Conservation (phyloP, 2,113 vertebrate species). For the Cisticola juncidis region DNA sequence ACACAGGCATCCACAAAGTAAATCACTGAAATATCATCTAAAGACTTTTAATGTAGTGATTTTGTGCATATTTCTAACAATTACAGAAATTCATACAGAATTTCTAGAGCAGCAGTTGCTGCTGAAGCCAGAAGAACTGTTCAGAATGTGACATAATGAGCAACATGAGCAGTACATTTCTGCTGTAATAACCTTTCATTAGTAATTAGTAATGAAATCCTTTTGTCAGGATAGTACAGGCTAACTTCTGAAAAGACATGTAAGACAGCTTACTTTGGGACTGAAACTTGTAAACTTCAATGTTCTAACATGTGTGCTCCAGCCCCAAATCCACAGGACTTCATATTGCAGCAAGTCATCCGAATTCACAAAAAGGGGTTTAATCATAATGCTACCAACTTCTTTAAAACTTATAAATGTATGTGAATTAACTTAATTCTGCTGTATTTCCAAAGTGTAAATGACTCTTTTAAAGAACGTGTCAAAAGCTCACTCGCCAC, state of each 20-base stretch:
- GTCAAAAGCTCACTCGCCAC: background rate
- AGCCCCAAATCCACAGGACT: background rate
- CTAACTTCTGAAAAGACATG: background rate
- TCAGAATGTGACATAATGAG: background rate
- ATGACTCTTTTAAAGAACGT: background rate
- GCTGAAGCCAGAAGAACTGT: background rate
- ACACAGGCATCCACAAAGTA: background rate
- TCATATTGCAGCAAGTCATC: background rate
- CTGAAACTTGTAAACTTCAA: background rate
- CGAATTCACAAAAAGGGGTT: background rate
- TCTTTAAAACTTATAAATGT: background rate
- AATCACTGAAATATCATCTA: background rate
- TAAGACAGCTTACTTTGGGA: background rate
- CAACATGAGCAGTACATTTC: background rate
- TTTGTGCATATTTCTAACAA: background rate
- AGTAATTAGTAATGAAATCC: background rate
- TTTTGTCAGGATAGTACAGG: background rate
- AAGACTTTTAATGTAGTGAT: background rate
- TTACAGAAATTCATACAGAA: background rate
- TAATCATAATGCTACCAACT: background rate
- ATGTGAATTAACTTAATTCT: fast-evolving
- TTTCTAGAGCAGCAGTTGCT: background rate
- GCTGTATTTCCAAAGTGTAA: background rate
- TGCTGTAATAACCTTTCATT: background rate
- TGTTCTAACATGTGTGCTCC: fast-evolving